Evolutionary conservation across 1,140 invertebrate species (phyloP).

Genomic region (Leptinotarsa defecta): DNA sequence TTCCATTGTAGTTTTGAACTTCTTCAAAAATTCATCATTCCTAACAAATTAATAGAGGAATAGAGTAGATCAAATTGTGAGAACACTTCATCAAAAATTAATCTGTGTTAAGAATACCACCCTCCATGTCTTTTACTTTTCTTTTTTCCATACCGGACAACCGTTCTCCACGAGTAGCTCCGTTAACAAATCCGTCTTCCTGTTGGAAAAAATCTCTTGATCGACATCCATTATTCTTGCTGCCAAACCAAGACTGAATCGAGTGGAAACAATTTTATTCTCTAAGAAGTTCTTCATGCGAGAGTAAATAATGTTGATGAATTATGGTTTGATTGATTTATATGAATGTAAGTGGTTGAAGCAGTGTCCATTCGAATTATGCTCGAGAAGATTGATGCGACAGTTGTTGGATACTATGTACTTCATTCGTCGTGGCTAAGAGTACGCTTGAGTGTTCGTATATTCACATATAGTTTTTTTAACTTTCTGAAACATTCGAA

Average conservation of each 20-base stretch:
- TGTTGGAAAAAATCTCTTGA: neutral
- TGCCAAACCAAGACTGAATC: slow-evolving; percentile 27
- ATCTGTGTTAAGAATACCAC: too few species aligned
- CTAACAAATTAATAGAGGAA: too few species aligned
- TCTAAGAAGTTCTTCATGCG: slow-evolving; percentile 9
- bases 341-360: slow-evolving; percentile 41
- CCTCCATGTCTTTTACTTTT: too few species aligned
- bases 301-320: slow-evolving; percentile 41
- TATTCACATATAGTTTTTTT: too few species aligned
- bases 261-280: slow-evolving; percentile 24
- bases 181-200: slow-evolving; percentile 1
- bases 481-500: too few species aligned
- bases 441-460: neutral
- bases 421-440: slow-evolving; percentile 17
- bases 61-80: too few species aligned
- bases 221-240: slow-evolving; percentile 15
- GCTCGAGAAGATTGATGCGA: slow-evolving; percentile 37
- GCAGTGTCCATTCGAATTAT: slow-evolving; percentile 32
- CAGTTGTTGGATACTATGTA: slow-evolving; percentile 30
- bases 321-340: slow-evolving; percentile 43
- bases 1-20: too few species aligned
- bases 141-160: too few species aligned
- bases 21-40: too few species aligned
- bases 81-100: too few species aligned
- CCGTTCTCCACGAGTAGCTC: neutral